Conservation (phyloP, 1,140 invertebrate species). For the Amphibalanus amphitrite region DNA sequence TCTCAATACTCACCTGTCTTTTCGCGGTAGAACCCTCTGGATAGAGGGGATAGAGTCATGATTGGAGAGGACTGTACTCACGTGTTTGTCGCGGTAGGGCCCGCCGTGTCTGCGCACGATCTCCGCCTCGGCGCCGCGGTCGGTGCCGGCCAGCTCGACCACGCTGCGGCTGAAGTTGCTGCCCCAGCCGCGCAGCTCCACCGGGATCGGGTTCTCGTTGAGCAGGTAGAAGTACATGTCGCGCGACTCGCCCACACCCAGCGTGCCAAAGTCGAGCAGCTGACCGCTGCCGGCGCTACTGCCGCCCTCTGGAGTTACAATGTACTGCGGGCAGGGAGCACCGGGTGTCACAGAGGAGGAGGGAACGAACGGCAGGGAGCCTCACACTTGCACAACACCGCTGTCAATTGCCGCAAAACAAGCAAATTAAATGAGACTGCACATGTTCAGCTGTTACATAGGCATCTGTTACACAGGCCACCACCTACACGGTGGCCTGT, state of each 20-base stretch:
- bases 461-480: no score
- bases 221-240: constrained; percentile 50
- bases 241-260: constrained; percentile 46
- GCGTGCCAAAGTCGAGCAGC: constrained; percentile 52
- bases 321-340: constrained; percentile 14
- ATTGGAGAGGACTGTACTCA: no score
- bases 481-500: no score
- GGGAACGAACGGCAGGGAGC: no score
- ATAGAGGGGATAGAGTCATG: no score
- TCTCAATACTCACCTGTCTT: no score
- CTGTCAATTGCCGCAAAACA: no score
- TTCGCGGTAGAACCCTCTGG: no score
- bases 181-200: constrained; percentile 44
- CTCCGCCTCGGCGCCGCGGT: constrained; percentile 37
- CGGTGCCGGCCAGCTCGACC: constrained; percentile 48
- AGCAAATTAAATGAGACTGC: no score
- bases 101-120: constrained; percentile 31
- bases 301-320: constrained; percentile 14
- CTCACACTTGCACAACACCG: no score
- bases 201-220: constrained; percentile 55
- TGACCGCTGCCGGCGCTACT: constrained; percentile 13
- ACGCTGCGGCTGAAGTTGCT: constrained; percentile 46
- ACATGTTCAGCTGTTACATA: no score
- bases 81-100: constrained; percentile 31
- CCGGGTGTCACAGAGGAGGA: no score